A percentile compares a stretch with the other conserved stretches of the same genome.
phyloP scores from a whole-genome alignment of 2,797 vertebrate genomes.

The Crenuchus spilurus region DNA sequence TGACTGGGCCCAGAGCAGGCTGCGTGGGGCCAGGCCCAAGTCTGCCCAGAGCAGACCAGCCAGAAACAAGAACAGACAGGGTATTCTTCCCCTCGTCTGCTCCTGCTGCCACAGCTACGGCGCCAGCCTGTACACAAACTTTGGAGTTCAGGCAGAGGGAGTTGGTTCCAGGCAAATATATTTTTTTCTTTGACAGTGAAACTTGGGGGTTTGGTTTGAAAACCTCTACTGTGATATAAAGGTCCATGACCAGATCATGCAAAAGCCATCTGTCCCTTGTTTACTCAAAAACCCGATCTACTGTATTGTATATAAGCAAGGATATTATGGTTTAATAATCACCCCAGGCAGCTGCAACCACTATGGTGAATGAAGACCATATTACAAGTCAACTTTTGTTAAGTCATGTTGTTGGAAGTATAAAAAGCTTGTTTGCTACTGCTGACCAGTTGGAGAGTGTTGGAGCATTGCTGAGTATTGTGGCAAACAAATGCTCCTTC shows the following conservation, averaged over 20 bases:
- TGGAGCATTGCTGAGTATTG: constrained; percentile 32
- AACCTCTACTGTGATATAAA: background rate
- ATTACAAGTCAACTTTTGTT: constrained; percentile 20
- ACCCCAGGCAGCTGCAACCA: constrained; percentile 23
- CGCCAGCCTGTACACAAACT: constrained; percentile 13
- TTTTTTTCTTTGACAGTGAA: background rate
- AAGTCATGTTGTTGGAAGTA: constrained; percentile 37
- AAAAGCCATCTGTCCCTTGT: background rate
- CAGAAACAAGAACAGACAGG: constrained; percentile 47
- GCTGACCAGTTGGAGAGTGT: constrained; percentile 43
- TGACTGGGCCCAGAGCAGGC: constrained; percentile 40
- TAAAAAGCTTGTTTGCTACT: constrained; percentile 32
- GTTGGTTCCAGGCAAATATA: background rate
- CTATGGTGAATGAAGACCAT: constrained; percentile 18
- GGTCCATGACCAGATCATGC: background rate
- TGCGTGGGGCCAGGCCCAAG: constrained; percentile 22
- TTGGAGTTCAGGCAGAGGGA: background rate
- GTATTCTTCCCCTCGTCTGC: constrained; percentile 39
- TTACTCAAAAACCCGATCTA: background rate
- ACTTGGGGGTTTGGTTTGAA: background rate
- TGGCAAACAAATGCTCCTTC: constrained; percentile 48
- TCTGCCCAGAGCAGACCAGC: constrained; percentile 38
- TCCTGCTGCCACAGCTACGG: background rate
- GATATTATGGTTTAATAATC: constrained; percentile 39
- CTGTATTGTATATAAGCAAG: background rate